phyloP scores from a whole-genome alignment of 2,888 invertebrate species.

The Quadroppia sp. region DNA sequence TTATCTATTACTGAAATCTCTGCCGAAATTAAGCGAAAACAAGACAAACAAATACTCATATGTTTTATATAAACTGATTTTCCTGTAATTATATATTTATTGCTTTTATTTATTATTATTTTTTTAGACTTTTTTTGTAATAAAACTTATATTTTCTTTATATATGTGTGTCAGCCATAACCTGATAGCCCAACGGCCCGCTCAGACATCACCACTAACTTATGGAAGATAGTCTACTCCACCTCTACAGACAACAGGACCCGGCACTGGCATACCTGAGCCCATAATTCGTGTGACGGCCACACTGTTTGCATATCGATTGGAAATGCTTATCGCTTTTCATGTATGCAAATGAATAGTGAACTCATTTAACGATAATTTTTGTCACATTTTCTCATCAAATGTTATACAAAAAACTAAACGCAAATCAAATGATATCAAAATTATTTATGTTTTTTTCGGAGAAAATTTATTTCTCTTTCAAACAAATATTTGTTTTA shows the following conservation, averaged over 20 bases:
- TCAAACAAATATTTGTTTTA: background rate
- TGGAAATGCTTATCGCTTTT: constrained; percentile 4
- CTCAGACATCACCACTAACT: background rate
- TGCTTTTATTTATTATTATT: background rate
- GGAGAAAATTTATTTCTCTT: background rate
- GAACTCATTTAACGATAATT: too few relatives aligned
- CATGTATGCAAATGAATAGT: background rate
- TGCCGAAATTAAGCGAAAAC: background rate
- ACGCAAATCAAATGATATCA: too few relatives aligned
- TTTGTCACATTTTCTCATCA: too few relatives aligned
- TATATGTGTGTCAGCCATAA: background rate
- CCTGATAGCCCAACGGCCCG: constrained; percentile 1
- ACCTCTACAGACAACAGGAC: background rate
- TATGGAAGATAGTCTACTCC: background rate
- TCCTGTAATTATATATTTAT: constrained; percentile 27
- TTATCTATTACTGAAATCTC: too few relatives aligned
- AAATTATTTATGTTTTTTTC: too few relatives aligned
- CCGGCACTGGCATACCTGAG: background rate
- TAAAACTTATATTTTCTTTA: too few relatives aligned
- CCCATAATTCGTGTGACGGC: background rate
- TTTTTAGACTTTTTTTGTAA: background rate
- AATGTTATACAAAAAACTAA: too few relatives aligned
- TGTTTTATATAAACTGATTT: constrained; percentile 19
- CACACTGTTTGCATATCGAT: constrained; percentile 21
- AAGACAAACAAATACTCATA: background rate